These are phyloP conservation scores for Trachops cirrhosus DNA, from an alignment of 2,797 vertebrate genomes.

Conservation along the genomic window DNA sequence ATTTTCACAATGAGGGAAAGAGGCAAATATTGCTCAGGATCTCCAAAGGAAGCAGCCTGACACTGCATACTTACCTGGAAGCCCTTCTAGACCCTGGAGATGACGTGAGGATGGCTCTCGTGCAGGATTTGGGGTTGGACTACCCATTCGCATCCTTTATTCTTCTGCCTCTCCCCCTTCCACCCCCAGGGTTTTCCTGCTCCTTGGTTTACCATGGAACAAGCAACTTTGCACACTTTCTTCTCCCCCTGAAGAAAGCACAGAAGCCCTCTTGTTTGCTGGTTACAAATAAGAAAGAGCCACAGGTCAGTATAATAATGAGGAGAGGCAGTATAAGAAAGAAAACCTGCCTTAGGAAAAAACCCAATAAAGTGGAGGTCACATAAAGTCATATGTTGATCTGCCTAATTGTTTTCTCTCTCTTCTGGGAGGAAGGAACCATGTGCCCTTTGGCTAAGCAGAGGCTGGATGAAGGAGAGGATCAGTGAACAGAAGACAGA, in stretches of 20 bases:
- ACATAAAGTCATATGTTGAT: background rate
- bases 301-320: background rate
- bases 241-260: background rate
- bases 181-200: background rate
- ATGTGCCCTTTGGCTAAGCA: background rate
- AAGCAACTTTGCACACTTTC: background rate
- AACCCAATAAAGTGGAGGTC: background rate
- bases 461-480: background rate
- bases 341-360: background rate
- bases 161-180: background rate
- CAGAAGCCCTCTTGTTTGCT: background rate
- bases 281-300: background rate
- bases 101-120: background rate
- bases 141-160: background rate
- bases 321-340: background rate
- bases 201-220: background rate
- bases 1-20: background rate
- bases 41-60: background rate
- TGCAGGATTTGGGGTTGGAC: background rate
- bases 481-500: conserved; percentile 49
- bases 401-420: background rate
- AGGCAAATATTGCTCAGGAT: background rate
- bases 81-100: background rate
- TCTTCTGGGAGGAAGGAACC: background rate
- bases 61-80: background rate